phyloP scores from a whole-genome alignment of 2,797 vertebrate genomes.

The Thalassophryne amazonica region DNA sequence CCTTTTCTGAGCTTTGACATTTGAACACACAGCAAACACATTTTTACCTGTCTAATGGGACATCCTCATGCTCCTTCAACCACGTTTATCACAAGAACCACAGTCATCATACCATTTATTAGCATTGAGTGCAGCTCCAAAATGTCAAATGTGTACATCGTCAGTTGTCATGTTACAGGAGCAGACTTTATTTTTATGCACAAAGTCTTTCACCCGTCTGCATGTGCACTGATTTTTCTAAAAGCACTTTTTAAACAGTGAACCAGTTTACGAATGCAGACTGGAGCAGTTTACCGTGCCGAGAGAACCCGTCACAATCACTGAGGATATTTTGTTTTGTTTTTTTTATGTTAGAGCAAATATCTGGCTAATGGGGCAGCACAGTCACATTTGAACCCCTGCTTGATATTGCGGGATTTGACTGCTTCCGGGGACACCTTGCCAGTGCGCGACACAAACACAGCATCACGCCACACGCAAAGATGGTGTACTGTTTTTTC shows the following conservation, averaged over 20 bases:
- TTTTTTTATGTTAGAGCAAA: constrained; percentile 34
- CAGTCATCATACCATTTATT: constrained; percentile 1
- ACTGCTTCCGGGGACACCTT: no score
- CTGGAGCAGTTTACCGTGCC: constrained; percentile 28
- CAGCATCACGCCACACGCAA: no score
- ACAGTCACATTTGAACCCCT: no score
- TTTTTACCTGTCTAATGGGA: constrained; percentile 46
- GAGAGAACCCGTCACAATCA: constrained; percentile 20
- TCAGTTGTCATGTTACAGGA: no score
- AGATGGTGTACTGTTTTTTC: no score
- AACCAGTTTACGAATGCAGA: constrained; percentile 6
- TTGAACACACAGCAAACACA: constrained; percentile 47
- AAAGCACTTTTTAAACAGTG: constrained; percentile 8
- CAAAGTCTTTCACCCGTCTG: constrained; percentile 14
- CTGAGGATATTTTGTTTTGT: constrained; percentile 8
- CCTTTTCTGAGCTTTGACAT: constrained; percentile 40
- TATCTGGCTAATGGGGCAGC: constrained; percentile 19
- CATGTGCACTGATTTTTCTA: constrained; percentile 2
- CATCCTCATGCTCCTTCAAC: constrained; percentile 28
- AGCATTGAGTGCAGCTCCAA: no score
- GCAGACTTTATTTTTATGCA: no score
- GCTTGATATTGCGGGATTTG: no score
- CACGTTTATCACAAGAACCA: constrained; percentile 18
- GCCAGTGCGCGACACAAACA: no score
- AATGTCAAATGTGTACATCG: no score